These are phyloP conservation scores for Propithecus deckenii DNA, from an alignment of 2,797 vertebrate genomes.

Conservation along the genomic window DNA sequence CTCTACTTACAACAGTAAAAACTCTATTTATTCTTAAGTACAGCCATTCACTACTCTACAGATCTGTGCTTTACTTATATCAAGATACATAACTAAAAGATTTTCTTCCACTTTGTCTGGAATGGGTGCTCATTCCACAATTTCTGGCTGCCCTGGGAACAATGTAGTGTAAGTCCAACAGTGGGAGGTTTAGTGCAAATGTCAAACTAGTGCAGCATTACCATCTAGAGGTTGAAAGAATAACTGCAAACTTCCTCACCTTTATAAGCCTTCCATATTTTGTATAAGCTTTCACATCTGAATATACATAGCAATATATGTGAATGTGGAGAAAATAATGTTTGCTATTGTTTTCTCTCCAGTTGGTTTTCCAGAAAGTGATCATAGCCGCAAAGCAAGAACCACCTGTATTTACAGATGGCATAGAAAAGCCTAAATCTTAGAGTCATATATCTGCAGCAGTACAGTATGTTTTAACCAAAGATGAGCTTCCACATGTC, in stretches of 20 bases:
- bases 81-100: background rate
- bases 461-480: background rate
- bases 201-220: background rate
- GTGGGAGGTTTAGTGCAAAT: background rate
- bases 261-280: background rate
- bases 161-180: background rate
- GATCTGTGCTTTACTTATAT: background rate
- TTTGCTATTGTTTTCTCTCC: constrained; percentile 18
- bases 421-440: background rate
- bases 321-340: background rate
- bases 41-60: background rate
- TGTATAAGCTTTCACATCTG: background rate
- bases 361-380: constrained; percentile 32
- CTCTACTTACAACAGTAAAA: background rate
- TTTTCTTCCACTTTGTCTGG: background rate
- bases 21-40: background rate
- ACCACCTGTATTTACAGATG: constrained; percentile 30
- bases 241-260: constrained; percentile 36
- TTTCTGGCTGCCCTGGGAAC: background rate
- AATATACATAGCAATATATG: background rate
- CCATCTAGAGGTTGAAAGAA: constrained; percentile 63
- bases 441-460: background rate
- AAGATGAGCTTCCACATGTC: background rate
- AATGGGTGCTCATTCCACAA: background rate
- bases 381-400: background rate